These are phyloP conservation scores for Psittacus erithacus DNA, from an alignment of 2,113 vertebrate genomes.

Conservation along the genomic window DNA sequence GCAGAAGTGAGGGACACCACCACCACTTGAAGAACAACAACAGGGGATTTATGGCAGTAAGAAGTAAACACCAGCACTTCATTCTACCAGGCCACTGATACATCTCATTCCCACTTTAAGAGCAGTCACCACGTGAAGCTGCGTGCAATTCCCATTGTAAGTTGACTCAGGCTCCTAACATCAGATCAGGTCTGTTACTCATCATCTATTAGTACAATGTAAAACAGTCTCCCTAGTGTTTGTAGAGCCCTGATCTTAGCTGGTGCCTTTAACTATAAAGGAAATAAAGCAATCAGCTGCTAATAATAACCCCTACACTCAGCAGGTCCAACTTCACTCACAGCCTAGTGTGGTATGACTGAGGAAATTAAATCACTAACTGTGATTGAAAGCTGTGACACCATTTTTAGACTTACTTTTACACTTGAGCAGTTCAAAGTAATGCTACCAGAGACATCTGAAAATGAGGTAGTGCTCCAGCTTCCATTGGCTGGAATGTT, in stretches of 20 bases:
- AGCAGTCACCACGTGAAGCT: rapidly evolving
- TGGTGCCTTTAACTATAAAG: neutral
- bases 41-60: neutral
- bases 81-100: neutral
- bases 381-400: neutral
- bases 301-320: neutral
- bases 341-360: neutral
- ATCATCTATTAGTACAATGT: rapidly evolving
- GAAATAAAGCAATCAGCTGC: neutral
- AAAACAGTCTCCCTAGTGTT: neutral
- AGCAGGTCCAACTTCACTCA: neutral
- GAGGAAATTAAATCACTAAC: neutral
- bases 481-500: neutral
- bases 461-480: neutral
- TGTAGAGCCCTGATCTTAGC: neutral
- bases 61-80: neutral
- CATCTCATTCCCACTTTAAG: rapidly evolving
- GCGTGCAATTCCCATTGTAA: rapidly evolving
- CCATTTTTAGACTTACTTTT: neutral
- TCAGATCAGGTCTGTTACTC: neutral
- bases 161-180: too few species aligned
- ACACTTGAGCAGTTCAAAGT: neutral
- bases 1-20: rapidly evolving
- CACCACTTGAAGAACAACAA: neutral
- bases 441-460: neutral